phyloP scores from a whole-genome alignment of 2,797 vertebrate genomes.

The Hybognathus amarus region DNA sequence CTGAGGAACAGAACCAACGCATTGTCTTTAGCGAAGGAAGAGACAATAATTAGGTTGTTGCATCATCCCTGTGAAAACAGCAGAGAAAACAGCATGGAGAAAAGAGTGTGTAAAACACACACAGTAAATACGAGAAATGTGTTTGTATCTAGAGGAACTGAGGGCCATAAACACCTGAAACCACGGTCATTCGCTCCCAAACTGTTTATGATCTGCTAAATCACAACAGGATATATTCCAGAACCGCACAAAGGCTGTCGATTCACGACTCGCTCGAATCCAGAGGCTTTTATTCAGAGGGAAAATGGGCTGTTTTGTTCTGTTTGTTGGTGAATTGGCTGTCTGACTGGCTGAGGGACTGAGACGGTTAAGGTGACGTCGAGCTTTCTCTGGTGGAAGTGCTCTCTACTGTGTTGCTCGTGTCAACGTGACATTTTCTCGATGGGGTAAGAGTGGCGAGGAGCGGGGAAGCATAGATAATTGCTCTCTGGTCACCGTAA shows the following conservation, averaged over 20 bases:
- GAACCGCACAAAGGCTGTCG: slow-evolving; percentile 13
- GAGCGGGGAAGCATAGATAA: slow-evolving; percentile 70
- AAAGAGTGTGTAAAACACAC: slow-evolving; percentile 5
- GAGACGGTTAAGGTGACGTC: slow-evolving; percentile 37
- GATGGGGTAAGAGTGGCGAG: slow-evolving; percentile 34
- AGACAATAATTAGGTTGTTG: slow-evolving; percentile 9
- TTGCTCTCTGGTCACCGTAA: slow-evolving; percentile 82
- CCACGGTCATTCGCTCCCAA: slow-evolving; percentile 40
- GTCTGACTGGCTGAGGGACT: slow-evolving; percentile 38
- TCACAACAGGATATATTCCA: slow-evolving; percentile 43
- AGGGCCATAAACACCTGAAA: slow-evolving; percentile 42
- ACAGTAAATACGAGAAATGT: slow-evolving; percentile 2
- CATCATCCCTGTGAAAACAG: slow-evolving; percentile 1
- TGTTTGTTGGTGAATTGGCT: slow-evolving; percentile 44
- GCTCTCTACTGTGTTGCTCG: slow-evolving; percentile 42
- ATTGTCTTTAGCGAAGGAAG: not conserved
- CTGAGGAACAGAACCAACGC: not conserved
- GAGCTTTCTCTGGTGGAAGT: slow-evolving; percentile 52
- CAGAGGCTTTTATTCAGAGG: slow-evolving; percentile 25
- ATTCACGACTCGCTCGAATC: not conserved
- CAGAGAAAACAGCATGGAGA: not conserved
- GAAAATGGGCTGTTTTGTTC: slow-evolving; percentile 39
- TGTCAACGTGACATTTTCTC: slow-evolving; percentile 63
- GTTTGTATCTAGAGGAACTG: slow-evolving; percentile 19
- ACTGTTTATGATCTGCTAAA: slow-evolving; percentile 30